phyloP scores from a whole-genome alignment of 2,797 vertebrate genomes.

The Pantherophis vulpinus region DNA sequence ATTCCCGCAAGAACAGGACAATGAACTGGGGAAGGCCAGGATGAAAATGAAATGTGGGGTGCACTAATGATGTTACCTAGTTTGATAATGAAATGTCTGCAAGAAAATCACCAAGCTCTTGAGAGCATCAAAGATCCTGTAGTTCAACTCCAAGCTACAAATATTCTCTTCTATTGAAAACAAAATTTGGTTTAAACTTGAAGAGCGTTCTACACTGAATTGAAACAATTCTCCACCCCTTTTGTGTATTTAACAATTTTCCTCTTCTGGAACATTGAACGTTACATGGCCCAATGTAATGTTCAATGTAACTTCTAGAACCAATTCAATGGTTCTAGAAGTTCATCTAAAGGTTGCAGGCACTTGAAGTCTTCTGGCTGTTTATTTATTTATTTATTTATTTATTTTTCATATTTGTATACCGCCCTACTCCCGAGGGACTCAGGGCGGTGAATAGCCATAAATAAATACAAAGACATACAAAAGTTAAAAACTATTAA shows the following conservation, averaged over 20 bases:
- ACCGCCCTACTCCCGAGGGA: too few relatives aligned
- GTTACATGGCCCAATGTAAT: background rate
- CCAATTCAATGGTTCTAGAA: background rate
- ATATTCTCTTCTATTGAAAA: background rate
- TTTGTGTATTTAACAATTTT: background rate
- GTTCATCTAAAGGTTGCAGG: background rate
- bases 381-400: too few relatives aligned
- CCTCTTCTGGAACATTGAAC: background rate
- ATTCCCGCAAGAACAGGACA: background rate
- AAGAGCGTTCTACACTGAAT: background rate
- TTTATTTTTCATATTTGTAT: too few relatives aligned
- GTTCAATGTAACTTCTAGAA: too few relatives aligned
- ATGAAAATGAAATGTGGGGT: background rate
- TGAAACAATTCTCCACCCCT: background rate
- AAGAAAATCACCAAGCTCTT: background rate
- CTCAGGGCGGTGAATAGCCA: too few relatives aligned
- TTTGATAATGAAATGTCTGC: background rate
- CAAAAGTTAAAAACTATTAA: too few relatives aligned
- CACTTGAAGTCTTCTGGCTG: background rate
- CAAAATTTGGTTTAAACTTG: background rate
- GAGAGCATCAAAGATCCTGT: background rate
- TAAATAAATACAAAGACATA: too few relatives aligned
- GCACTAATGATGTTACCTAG: too few relatives aligned
- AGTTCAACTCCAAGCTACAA: background rate
- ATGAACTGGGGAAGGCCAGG: background rate